phyloP scores from a whole-genome alignment of 2,888 invertebrate species.

The Lepidochrysops patricia region DNA sequence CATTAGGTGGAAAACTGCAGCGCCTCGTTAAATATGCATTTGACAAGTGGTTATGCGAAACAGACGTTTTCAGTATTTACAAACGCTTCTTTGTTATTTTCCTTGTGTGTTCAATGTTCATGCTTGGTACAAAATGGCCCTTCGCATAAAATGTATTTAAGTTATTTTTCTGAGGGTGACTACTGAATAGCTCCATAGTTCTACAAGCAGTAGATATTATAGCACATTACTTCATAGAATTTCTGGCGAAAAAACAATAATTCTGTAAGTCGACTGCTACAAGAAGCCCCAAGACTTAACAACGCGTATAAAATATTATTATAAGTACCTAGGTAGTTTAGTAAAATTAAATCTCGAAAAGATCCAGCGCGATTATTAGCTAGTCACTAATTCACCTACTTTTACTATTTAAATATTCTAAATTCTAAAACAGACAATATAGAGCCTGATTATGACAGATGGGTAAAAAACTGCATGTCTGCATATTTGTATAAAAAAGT shows the following conservation, averaged over 20 bases:
- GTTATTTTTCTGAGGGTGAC: neutral
- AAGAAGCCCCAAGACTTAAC: too few relatives aligned
- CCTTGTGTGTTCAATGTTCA: neutral
- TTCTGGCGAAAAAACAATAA: too few relatives aligned
- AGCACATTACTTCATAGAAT: neutral
- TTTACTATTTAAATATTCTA: neutral
- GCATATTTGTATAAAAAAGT: slow-evolving; percentile 66
- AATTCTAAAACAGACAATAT: slow-evolving; percentile 19
- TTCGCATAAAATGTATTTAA: neutral
- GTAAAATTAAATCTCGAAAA: too few relatives aligned
- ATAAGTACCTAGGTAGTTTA: too few relatives aligned
- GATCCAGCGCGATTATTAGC: too few relatives aligned
- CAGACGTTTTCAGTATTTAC: neutral
- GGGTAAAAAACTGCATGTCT: slow-evolving; percentile 67
- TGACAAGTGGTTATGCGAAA: slow-evolving; percentile 1
- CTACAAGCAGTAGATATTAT: neutral
- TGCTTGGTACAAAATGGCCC: neutral
- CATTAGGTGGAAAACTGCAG: slow-evolving; percentile 15
- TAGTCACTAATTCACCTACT: too few relatives aligned
- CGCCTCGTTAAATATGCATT: neutral
- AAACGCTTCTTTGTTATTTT: neutral
- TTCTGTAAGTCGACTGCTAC: too few relatives aligned
- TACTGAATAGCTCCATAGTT: neutral
- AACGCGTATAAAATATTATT: too few relatives aligned
- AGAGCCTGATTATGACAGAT: slow-evolving; percentile 31